phyloP scores from a whole-genome alignment of 2,888 invertebrate species.

The Pterostichus madidus region DNA sequence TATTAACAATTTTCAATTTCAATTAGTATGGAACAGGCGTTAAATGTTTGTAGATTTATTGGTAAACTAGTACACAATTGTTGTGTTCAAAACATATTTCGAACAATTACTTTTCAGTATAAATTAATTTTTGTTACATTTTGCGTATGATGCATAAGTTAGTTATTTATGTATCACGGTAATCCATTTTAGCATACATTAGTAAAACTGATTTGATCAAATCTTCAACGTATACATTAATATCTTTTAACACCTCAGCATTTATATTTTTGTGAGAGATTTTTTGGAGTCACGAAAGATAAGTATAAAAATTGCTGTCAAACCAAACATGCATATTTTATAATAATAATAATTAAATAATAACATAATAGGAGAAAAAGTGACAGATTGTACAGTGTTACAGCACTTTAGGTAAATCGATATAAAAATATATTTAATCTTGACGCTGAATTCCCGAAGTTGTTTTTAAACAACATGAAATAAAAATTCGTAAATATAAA shows the following conservation, averaged over 20 bases:
- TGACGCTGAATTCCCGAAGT: too few species aligned
- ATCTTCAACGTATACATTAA: slow-evolving; percentile 2
- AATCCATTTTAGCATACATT: slow-evolving; percentile 41
- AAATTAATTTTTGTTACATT: slow-evolving; percentile 2
- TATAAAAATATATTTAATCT: too few species aligned
- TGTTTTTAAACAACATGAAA: too few species aligned
- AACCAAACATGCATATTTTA: slow-evolving; percentile 33
- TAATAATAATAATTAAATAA: slow-evolving; percentile 34
- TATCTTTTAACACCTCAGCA: slow-evolving; percentile 37
- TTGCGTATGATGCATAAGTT: slow-evolving; percentile 21
- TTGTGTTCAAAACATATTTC: background rate
- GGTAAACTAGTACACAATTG: too few species aligned
- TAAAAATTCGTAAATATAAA: background rate
- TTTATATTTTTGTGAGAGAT: slow-evolving; percentile 30
- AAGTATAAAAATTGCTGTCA: slow-evolving; percentile 10
- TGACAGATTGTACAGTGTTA: background rate
- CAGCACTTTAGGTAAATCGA: slow-evolving; percentile 1
- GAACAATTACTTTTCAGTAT: background rate
- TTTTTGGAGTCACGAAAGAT: slow-evolving; percentile 43
- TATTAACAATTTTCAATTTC: too few species aligned
- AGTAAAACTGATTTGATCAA: slow-evolving; percentile 9
- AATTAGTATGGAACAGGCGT: too few species aligned
- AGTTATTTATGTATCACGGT: slow-evolving; percentile 31
- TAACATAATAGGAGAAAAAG: slow-evolving; percentile 5
- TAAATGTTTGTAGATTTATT: too few species aligned